A percentile compares a stretch with the other conserved stretches of the same genome.
phyloP scores from a whole-genome alignment of 2,797 vertebrate species.

The Peromyscus nudipes region DNA sequence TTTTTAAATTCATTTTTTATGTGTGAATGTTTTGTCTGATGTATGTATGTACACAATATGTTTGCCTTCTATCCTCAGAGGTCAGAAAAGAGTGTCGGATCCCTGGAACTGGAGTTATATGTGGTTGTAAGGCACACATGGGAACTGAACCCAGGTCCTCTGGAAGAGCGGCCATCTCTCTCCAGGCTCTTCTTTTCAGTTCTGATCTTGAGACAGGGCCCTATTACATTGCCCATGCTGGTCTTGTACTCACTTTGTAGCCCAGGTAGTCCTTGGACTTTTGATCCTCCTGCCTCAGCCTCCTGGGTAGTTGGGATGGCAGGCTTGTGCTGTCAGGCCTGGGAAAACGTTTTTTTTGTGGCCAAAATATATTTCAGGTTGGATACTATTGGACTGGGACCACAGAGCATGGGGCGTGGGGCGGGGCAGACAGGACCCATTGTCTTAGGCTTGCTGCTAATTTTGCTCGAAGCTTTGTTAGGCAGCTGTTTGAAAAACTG shows the following conservation, averaged over 20 bases:
- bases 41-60: not conserved
- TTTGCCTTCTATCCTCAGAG: not conserved
- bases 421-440: not conserved
- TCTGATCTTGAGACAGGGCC: not conserved
- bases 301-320: not conserved
- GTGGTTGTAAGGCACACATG: not conserved
- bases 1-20: not conserved
- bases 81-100: not conserved
- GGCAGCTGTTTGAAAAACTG: not conserved
- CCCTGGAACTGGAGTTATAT: not conserved
- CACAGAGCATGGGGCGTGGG: not conserved
- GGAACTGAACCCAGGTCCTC: not conserved
- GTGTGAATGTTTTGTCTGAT: not conserved
- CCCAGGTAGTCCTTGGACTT: not conserved
- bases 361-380: accelerated
- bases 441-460: too few species aligned
- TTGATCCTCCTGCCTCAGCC: not conserved
- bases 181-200: too few species aligned
- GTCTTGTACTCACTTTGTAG: not conserved
- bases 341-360: not conserved
- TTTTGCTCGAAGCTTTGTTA: too few species aligned
- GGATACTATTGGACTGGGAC: too few species aligned
- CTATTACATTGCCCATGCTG: not conserved
- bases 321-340: not conserved
- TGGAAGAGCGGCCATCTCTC: not conserved